phyloP scores from a whole-genome alignment of 2,113 vertebrate species.

The Euleptes europaea region DNA sequence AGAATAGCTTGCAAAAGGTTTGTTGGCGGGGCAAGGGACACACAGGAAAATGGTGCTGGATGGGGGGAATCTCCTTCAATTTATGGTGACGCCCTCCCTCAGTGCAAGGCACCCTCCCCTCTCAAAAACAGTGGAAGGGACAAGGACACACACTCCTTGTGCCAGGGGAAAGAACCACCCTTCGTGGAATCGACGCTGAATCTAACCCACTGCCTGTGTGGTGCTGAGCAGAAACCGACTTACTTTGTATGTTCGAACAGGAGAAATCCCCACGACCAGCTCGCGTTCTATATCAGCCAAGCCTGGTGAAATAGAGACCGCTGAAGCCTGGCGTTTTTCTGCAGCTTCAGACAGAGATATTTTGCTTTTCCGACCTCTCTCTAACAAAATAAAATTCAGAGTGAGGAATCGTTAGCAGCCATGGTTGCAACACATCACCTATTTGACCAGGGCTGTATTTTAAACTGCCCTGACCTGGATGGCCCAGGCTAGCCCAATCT shows the following conservation, averaged over 20 bases:
- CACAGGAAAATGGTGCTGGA: too few relatives aligned
- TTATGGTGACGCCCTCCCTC: background rate
- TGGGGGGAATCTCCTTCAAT: too few relatives aligned
- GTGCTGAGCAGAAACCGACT: background rate
- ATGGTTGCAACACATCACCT: background rate
- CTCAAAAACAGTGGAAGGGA: background rate
- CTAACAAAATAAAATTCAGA: conserved; percentile 22
- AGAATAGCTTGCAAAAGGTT: too few relatives aligned
- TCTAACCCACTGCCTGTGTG: too few relatives aligned
- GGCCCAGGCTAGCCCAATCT: too few relatives aligned
- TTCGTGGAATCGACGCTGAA: too few relatives aligned
- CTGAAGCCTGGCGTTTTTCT: rapidly evolving
- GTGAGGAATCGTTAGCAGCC: too few relatives aligned
- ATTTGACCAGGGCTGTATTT: background rate
- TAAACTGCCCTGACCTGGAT: too few relatives aligned
- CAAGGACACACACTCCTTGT: background rate
- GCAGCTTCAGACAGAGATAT: background rate
- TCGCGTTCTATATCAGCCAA: conserved; percentile 1
- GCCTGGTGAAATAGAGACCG: background rate
- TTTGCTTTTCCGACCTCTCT: background rate
- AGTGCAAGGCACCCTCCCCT: too few relatives aligned
- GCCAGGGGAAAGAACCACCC: too few relatives aligned
- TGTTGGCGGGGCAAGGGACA: too few relatives aligned
- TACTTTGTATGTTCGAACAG: background rate
- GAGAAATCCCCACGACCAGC: background rate